A percentile compares a stretch with the other conserved stretches of the same genome.
Conservation (phyloP, 2,888 invertebrate species). For the Ormyrus thymus region DNA sequence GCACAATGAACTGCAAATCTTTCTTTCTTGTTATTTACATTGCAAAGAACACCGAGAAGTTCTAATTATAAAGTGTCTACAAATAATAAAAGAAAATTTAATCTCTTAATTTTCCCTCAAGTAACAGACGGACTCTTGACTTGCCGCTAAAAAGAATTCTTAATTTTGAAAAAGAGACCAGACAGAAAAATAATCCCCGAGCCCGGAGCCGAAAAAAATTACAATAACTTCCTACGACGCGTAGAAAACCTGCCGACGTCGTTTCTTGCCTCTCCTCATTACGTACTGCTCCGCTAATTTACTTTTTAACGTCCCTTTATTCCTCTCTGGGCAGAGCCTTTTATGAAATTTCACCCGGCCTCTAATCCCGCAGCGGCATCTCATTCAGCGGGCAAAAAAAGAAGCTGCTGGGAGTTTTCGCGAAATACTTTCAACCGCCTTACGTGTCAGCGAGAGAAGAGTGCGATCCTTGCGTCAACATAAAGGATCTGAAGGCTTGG, state of each 20-base stretch:
- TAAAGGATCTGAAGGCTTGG: slow-evolving; percentile 65
- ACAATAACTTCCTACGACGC: slow-evolving; percentile 18
- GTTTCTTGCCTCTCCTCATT: background rate
- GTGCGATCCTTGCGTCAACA: slow-evolving; percentile 48
- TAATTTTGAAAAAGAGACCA: slow-evolving; percentile 15
- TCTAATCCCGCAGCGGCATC: slow-evolving; percentile 30
- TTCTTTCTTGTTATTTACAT: too few species aligned
- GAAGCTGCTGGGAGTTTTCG: slow-evolving; percentile 20
- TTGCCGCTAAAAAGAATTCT: slow-evolving; percentile 18
- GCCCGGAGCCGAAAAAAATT: slow-evolving; percentile 9
- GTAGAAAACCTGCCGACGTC: background rate
- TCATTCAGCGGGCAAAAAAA: slow-evolving; percentile 9
- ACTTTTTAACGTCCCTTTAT: slow-evolving; percentile 49
- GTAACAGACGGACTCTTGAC: background rate
- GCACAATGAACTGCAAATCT: too few species aligned
- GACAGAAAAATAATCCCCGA: background rate
- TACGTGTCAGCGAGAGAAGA: slow-evolving; percentile 53
- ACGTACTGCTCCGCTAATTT: slow-evolving; percentile 41
- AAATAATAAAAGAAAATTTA: slow-evolving; percentile 17
- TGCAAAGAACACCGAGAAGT: background rate
- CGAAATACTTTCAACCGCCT: slow-evolving; percentile 58
- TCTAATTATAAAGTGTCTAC: slow-evolving; percentile 1
- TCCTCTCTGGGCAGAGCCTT: slow-evolving; percentile 11
- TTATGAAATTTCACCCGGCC: slow-evolving; percentile 47
- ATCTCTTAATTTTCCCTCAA: slow-evolving; percentile 14